Evolutionary conservation across 2,888 invertebrate genomes (phyloP).

Genomic region (Chalcosyrphus nemorum): DNA sequence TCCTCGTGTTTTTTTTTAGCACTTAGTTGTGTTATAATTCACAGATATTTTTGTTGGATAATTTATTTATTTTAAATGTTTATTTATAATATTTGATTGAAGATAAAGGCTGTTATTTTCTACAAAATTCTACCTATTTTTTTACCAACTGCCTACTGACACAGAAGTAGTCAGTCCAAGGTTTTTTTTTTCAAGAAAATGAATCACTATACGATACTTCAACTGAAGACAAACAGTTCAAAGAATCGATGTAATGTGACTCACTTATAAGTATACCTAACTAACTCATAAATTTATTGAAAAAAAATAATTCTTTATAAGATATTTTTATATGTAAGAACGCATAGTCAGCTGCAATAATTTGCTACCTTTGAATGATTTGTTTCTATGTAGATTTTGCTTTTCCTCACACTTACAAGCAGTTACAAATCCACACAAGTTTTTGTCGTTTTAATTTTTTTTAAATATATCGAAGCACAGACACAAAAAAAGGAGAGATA

Average conservation of each 20-base stretch:
- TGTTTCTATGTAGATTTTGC: conserved; percentile 12
- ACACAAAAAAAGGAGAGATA: conserved; percentile 27
- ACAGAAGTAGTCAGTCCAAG: not conserved
- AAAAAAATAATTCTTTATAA: not conserved
- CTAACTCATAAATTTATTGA: not conserved
- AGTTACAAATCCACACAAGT: no score
- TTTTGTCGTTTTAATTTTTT: conserved; percentile 8
- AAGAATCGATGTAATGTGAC: not conserved
- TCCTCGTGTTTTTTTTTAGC: no score
- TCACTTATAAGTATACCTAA: not conserved
- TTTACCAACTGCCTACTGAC: not conserved
- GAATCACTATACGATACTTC: not conserved
- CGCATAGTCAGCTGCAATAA: conserved; percentile 25
- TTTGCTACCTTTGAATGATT: not conserved
- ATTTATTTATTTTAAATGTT: no score
- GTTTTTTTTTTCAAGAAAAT: not conserved
- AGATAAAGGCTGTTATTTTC: no score
- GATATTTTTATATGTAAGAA: not conserved
- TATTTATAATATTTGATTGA: no score
- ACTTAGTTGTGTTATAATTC: no score
- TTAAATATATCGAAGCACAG: not conserved
- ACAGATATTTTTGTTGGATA: no score
- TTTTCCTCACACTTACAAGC: no score
- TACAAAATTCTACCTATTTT: not conserved
- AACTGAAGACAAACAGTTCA: not conserved